Evolutionary conservation across 1,140 invertebrate genomes (phyloP).

Genomic region (Saxidomus purpurata): DNA sequence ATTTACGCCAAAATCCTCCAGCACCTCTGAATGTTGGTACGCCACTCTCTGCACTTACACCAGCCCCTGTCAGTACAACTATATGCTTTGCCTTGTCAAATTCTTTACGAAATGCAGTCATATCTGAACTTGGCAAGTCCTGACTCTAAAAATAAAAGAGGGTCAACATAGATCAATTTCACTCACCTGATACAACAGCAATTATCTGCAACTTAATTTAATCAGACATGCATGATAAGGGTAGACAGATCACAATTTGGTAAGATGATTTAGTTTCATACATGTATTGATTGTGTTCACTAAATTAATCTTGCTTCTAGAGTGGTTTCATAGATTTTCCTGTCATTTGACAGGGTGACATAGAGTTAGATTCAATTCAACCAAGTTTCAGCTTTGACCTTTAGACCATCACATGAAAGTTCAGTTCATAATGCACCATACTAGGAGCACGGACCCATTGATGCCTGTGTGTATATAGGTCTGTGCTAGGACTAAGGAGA

Average conservation of each 20-base stretch:
- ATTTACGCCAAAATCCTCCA: conserved; percentile 93
- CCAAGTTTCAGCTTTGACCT: no score
- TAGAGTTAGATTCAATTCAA: no score
- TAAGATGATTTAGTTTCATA: not conserved
- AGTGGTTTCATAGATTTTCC: not conserved
- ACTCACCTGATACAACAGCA: not conserved
- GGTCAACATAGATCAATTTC: no score
- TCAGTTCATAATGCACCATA: no score
- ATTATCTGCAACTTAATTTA: not conserved
- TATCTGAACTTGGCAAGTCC: conserved; percentile 84
- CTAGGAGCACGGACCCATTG: no score
- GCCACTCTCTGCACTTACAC: conserved; percentile 93
- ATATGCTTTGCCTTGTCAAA: conserved; percentile 85
- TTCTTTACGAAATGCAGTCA: conserved; percentile 88
- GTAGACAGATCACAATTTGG: not conserved
- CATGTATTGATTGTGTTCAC: no score
- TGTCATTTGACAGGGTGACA: no score
- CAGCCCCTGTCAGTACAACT: conserved; percentile 92
- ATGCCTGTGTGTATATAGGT: no score
- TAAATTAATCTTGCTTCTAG: not conserved
- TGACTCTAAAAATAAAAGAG: not conserved
- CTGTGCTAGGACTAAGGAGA: no score
- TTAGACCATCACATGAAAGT: no score
- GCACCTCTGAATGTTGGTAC: conserved; percentile 93
- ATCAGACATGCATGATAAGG: not conserved